phyloP scores from a whole-genome alignment of 2,888 invertebrate species.

The Cheilosia soror region DNA sequence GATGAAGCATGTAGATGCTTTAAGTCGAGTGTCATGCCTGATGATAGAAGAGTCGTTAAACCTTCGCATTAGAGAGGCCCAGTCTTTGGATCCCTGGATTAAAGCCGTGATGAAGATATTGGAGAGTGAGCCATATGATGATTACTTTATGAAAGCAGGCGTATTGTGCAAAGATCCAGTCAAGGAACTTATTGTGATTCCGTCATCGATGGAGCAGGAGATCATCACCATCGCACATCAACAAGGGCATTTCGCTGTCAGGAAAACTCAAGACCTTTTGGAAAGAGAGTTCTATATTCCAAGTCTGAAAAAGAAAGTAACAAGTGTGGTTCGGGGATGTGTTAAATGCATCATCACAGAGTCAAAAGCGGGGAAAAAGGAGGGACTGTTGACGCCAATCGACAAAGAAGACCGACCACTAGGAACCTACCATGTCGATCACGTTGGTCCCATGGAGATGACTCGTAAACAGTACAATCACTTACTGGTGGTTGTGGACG shows the following conservation, averaged over 20 bases:
- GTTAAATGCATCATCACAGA: slow-evolving; percentile 34
- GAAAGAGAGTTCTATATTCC: slow-evolving; percentile 73
- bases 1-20: slow-evolving; percentile 50
- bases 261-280: slow-evolving; percentile 77
- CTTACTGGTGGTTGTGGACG: slow-evolving; percentile 79
- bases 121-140: slow-evolving; percentile 19
- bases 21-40: background rate
- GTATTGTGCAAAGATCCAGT: slow-evolving; percentile 46
- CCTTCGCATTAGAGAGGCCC: slow-evolving; percentile 36
- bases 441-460: slow-evolving; percentile 78
- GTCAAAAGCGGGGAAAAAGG: slow-evolving; percentile 78
- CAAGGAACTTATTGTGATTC: slow-evolving; percentile 77
- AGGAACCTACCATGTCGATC: slow-evolving; percentile 79
- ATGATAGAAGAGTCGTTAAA: slow-evolving; percentile 34
- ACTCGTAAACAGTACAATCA: slow-evolving; percentile 79
- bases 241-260: slow-evolving; percentile 79
- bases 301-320: background rate
- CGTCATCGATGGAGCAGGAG: slow-evolving; percentile 78
- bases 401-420: slow-evolving; percentile 78
- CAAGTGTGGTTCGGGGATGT: slow-evolving; percentile 15
- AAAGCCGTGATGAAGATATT: slow-evolving; percentile 22
- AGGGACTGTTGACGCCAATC: slow-evolving; percentile 78
- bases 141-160: slow-evolving; percentile 32
- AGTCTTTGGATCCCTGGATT: slow-evolving; percentile 16
- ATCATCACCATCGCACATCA: slow-evolving; percentile 80